Percentiles rank a stretch among this genome's conserved stretches.
Conservation (phyloP, 2,797 vertebrate genomes). For the Neostethus bicornis region DNA sequence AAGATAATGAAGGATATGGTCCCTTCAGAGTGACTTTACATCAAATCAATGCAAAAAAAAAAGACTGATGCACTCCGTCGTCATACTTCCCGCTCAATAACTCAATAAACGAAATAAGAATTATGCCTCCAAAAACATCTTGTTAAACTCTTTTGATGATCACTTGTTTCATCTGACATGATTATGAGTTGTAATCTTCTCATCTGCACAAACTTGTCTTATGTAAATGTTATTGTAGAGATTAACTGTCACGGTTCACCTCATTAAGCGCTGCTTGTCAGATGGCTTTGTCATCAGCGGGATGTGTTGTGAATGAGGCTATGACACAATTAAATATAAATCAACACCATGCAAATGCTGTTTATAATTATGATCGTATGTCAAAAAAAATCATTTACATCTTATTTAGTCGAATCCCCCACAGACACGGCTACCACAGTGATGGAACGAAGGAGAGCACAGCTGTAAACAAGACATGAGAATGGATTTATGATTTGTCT, state of each 20-base stretch:
- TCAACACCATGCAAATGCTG: slow-evolving; percentile 62
- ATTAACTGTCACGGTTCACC: slow-evolving; percentile 64
- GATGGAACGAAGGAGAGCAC: slow-evolving; percentile 24
- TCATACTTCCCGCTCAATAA: slow-evolving; percentile 17
- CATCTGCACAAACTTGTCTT: slow-evolving; percentile 43
- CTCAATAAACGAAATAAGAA: slow-evolving; percentile 31
- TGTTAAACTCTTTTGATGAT: slow-evolving; percentile 42
- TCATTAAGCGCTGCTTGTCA: slow-evolving; percentile 64
- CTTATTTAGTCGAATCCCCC: slow-evolving; percentile 54
- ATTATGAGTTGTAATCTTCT: slow-evolving; percentile 57
- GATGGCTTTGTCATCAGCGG: slow-evolving; percentile 51
- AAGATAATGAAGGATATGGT: neutral
- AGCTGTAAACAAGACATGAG: slow-evolving; percentile 50
- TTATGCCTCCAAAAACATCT: slow-evolving; percentile 41
- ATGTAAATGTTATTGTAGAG: slow-evolving; percentile 58
- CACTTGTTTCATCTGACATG: slow-evolving; percentile 50
- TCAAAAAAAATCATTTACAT: slow-evolving; percentile 46
- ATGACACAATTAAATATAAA: slow-evolving; percentile 61
- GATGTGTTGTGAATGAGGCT: slow-evolving; percentile 38
- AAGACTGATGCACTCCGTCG: slow-evolving; percentile 15
- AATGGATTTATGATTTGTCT: slow-evolving; percentile 27
- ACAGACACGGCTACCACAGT: slow-evolving; percentile 28
- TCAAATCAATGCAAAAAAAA: slow-evolving; percentile 8
- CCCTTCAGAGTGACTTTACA: neutral
- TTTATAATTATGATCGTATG: slow-evolving; percentile 54